Percentiles rank a stretch among this genome's conserved stretches.
These are phyloP conservation scores for Polia nebulosa DNA, from an alignment of 2,888 invertebrate species.

Conservation along the genomic window DNA sequence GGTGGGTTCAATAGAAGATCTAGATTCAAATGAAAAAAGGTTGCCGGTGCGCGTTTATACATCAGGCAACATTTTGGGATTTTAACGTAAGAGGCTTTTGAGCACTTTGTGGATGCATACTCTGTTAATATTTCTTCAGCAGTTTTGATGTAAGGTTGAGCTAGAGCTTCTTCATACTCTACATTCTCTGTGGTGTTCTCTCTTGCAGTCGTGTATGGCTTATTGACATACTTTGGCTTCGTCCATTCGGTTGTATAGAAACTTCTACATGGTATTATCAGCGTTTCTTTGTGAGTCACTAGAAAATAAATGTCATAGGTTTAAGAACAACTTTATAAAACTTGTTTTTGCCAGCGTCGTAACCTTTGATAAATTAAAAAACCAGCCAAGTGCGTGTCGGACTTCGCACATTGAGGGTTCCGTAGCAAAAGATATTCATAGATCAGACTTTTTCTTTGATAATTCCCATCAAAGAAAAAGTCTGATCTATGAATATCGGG, in stretches of 20 bases:
- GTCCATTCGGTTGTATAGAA: conserved; percentile 64
- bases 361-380: too few relatives aligned
- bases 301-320: conserved; percentile 12
- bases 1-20: conserved; percentile 52
- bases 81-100: not conserved
- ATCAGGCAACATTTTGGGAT: conserved; percentile 13
- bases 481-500: too few relatives aligned
- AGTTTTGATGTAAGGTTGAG: not conserved
- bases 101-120: not conserved
- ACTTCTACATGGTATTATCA: conserved; percentile 43
- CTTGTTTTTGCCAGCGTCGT: too few relatives aligned
- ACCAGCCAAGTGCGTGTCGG: too few relatives aligned
- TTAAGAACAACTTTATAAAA: too few relatives aligned
- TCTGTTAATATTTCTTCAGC: conserved; percentile 1
- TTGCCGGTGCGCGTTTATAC: not conserved
- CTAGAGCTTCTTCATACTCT: not conserved
- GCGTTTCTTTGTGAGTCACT: conserved; percentile 62
- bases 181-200: not conserved
- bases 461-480: too few relatives aligned
- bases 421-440: too few relatives aligned
- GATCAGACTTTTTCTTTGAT: too few relatives aligned
- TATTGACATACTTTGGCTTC: conserved; percentile 58
- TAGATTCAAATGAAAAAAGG: conserved; percentile 46
- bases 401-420: too few relatives aligned
- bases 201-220: conserved; percentile 42